Conservation (phyloP, 2,888 invertebrate genomes). For the Stenodema calcarata region DNA sequence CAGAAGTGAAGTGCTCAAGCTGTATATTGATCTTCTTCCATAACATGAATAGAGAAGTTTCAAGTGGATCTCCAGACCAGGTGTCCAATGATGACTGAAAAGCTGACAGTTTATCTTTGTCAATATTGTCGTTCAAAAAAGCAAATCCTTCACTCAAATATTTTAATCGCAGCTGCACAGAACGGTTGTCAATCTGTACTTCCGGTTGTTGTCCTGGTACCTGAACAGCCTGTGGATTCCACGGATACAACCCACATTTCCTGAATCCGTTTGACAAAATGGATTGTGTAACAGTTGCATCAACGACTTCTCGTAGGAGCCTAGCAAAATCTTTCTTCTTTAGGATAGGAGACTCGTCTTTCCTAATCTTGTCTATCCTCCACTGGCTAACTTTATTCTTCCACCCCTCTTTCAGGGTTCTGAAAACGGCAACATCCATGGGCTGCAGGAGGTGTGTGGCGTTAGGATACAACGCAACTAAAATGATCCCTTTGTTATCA, state of each 20-base stretch:
- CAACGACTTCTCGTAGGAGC: constrained; percentile 49
- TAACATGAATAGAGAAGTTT: too few species aligned
- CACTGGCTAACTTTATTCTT: constrained; percentile 16
- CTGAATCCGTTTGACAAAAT: constrained; percentile 50
- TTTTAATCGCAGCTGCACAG: background rate
- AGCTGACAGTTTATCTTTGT: background rate
- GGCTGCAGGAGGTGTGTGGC: constrained; percentile 56
- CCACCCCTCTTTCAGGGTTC: background rate
- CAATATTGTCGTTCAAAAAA: background rate
- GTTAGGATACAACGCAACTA: constrained; percentile 55
- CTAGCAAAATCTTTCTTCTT: constrained; percentile 51
- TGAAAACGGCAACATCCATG: constrained; percentile 56
- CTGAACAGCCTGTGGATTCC: background rate
- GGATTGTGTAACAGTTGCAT: constrained; percentile 17
- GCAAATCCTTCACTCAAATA: background rate
- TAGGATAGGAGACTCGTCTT: background rate
- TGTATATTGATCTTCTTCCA: too few species aligned
- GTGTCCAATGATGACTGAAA: too few species aligned
- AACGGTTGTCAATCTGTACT: background rate
- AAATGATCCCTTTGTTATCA: constrained; percentile 45
- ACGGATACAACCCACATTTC: too few species aligned
- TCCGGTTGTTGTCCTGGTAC: background rate
- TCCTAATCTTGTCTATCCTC: constrained; percentile 23
- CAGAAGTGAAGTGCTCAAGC: too few species aligned
- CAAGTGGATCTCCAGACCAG: too few species aligned